Conservation (phyloP, 2,888 invertebrate species). For the Helobdella robusta region DNA sequence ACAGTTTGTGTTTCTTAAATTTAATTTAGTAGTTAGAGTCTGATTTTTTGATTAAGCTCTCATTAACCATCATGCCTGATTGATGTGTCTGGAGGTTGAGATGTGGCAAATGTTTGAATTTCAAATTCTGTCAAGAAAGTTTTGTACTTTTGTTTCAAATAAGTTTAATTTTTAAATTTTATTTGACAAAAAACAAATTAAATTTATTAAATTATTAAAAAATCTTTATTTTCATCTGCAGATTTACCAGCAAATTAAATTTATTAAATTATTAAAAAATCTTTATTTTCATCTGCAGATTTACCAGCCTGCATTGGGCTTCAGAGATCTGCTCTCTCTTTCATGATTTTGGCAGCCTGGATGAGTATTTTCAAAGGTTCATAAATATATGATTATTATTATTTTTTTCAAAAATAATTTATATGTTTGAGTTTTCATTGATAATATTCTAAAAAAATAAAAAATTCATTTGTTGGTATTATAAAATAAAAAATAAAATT, state of each 20-base stretch:
- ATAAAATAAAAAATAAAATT: too few relatives aligned
- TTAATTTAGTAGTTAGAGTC: background rate
- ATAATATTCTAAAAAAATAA: too few relatives aligned
- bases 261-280: background rate
- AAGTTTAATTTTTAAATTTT: too few relatives aligned
- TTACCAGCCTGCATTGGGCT: slow-evolving; percentile 27
- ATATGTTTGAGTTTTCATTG: background rate
- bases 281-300: slow-evolving; percentile 20
- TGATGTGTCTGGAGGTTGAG: too few relatives aligned
- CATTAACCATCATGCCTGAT: too few relatives aligned
- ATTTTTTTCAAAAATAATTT: background rate
- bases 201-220: background rate
- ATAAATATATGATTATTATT: background rate
- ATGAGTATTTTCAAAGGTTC: slow-evolving; percentile 29
- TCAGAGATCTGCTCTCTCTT: slow-evolving; percentile 25
- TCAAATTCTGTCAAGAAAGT: too few relatives aligned
- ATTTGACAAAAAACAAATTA: too few relatives aligned
- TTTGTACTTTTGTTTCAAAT: too few relatives aligned
- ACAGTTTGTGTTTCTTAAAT: background rate
- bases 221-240: background rate
- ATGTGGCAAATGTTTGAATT: too few relatives aligned
- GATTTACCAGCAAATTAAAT: too few relatives aligned
- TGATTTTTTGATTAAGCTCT: too few relatives aligned
- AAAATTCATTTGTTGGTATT: too few relatives aligned
- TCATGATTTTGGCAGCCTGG: slow-evolving; percentile 32